Conservation (phyloP, 1,140 invertebrate species). For the Cryptotermes secundus region DNA sequence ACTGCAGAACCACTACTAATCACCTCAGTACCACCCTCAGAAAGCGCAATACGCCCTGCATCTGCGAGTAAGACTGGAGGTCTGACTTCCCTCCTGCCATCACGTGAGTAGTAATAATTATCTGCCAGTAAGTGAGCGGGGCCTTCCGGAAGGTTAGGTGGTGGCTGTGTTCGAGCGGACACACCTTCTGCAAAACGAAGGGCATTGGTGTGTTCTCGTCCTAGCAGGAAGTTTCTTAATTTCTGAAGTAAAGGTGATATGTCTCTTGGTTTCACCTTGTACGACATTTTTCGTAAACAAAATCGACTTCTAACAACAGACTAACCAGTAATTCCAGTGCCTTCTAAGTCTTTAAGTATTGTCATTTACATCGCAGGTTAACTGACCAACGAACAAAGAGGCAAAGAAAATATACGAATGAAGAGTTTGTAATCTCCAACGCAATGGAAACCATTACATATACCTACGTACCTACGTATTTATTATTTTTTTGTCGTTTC, state of each 20-base stretch:
- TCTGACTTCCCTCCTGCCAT: constrained; percentile 45
- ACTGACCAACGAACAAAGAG: no score
- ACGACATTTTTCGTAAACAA: constrained; percentile 34
- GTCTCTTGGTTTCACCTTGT: constrained; percentile 31
- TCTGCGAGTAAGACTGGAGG: constrained; percentile 44
- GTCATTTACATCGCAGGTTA: no score
- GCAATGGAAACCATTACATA: no score
- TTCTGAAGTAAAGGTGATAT: constrained; percentile 22
- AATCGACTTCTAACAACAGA: no score
- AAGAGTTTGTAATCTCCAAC: no score
- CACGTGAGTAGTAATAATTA: constrained; percentile 50
- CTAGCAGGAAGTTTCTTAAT: constrained; percentile 29
- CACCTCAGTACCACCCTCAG: background rate
- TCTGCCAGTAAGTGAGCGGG: constrained; percentile 45
- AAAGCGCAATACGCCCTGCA: background rate
- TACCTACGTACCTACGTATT: no score
- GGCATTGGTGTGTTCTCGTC: constrained; percentile 38
- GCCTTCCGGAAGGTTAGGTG: constrained; percentile 48
- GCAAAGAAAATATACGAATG: no score
- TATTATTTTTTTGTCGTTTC: no score
- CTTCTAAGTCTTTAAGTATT: no score
- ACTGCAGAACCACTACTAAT: background rate
- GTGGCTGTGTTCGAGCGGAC: constrained; percentile 44
- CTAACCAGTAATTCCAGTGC: no score
- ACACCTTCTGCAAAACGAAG: constrained; percentile 40